These are phyloP conservation scores for Plodia interpunctella DNA, from an alignment of 1,140 invertebrate genomes.

Conservation along the genomic window DNA sequence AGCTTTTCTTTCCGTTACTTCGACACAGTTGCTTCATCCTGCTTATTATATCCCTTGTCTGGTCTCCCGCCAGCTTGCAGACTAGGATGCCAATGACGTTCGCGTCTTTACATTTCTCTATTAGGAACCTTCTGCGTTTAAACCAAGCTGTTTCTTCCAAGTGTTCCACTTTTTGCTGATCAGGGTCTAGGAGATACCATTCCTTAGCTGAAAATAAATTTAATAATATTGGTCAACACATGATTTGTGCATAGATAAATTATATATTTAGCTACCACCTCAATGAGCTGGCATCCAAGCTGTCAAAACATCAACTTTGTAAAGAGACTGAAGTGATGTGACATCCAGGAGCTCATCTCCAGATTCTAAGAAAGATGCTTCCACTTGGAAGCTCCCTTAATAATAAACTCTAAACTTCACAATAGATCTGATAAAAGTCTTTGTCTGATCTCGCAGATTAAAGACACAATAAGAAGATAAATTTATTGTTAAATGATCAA, in stretches of 20 bases:
- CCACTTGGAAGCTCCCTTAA: too few relatives aligned
- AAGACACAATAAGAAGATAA: too few relatives aligned
- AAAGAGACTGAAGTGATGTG: too few relatives aligned
- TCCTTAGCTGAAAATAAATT: conserved; percentile 65
- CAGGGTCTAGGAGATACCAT: conserved; percentile 74
- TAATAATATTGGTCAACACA: conserved; percentile 25
- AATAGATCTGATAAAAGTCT: too few relatives aligned
- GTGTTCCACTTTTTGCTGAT: conserved; percentile 47
- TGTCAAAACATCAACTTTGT: too few relatives aligned
- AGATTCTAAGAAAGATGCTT: too few relatives aligned
- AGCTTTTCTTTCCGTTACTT: conserved; percentile 88
- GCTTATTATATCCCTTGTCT: conserved; percentile 88
- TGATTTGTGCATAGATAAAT: conserved; percentile 7
- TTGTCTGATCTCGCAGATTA: too few relatives aligned
- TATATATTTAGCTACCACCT: too few relatives aligned
- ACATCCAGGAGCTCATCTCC: too few relatives aligned
- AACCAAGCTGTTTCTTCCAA: conserved; percentile 79
- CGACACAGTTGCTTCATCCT: conserved; percentile 85
- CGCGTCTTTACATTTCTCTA: conserved; percentile 94
- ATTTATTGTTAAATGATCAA: too few relatives aligned
- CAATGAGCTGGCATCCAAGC: too few relatives aligned
- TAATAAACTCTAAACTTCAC: too few relatives aligned
- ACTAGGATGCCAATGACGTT: conserved; percentile 91
- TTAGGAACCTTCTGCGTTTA: conserved; percentile 87
- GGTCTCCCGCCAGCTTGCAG: conserved; percentile 89